phyloP scores from a whole-genome alignment of 2,888 invertebrate genomes.

The Stegophylla sp. region DNA sequence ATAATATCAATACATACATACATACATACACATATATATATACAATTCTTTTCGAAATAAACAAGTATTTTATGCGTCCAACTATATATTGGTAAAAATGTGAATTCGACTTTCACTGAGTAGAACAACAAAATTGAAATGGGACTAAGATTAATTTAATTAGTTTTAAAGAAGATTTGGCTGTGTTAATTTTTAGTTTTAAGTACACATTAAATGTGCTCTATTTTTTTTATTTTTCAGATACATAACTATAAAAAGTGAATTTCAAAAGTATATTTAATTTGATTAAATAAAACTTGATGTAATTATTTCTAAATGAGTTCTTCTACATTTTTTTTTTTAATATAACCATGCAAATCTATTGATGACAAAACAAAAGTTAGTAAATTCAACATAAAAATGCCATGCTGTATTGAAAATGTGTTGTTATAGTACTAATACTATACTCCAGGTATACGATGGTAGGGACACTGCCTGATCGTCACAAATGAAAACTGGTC shows the following conservation, averaged over 20 bases:
- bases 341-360: too few relatives aligned
- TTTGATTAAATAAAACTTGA: conserved; percentile 20
- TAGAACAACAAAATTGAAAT: neutral
- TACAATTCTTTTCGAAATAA: neutral
- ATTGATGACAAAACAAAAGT: too few relatives aligned
- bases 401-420: too few relatives aligned
- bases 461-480: too few relatives aligned
- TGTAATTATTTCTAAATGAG: neutral
- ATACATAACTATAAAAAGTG: conserved; percentile 9
- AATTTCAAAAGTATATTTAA: conserved; percentile 7
- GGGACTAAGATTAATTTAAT: conserved; percentile 16
- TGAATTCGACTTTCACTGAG: neutral
- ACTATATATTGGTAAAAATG: too few relatives aligned
- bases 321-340: conserved; percentile 4
- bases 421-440: too few relatives aligned
- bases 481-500: too few relatives aligned
- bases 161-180: conserved; percentile 42
- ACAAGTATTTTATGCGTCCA: neutral
- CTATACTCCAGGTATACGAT: too few relatives aligned
- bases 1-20: neutral
- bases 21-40: neutral
- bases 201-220: conserved; percentile 2
- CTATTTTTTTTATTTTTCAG: neutral
- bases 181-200: conserved; percentile 38
- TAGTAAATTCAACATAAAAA: too few relatives aligned